Percentiles rank a stretch among this genome's conserved stretches.
Evolutionary conservation across 2,113 vertebrate species (phyloP).

Genomic region (Capreolus pygargus): DNA sequence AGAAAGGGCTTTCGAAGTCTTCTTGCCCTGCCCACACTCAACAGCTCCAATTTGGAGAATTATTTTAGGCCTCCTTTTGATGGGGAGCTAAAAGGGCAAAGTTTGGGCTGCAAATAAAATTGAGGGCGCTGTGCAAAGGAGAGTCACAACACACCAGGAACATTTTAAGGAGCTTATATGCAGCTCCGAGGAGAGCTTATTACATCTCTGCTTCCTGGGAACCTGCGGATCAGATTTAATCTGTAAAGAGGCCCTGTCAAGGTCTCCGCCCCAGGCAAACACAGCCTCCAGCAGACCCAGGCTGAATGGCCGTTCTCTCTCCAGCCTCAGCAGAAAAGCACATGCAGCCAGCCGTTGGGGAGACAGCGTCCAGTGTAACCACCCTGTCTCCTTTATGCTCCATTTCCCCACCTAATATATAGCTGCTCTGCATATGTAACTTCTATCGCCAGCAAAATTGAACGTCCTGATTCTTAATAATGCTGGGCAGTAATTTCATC

Average conservation of each 20-base stretch:
- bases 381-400: not conserved
- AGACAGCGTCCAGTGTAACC: not conserved
- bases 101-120: conserved; percentile 69
- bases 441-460: not conserved
- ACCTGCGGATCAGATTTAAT: conserved; percentile 62
- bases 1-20: not conserved
- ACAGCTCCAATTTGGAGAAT: conserved; percentile 57
- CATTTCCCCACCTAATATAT: not conserved
- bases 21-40: conserved; percentile 10
- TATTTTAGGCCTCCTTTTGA: conserved; percentile 17
- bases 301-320: not conserved
- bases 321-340: not conserved
- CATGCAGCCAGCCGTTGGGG: not conserved
- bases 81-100: conserved; percentile 61
- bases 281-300: conserved; percentile 34
- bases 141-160: conserved; percentile 1
- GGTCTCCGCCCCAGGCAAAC: not conserved
- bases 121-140: conserved; percentile 25
- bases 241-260: conserved; percentile 43
- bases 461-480: conserved; percentile 16
- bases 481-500: not conserved
- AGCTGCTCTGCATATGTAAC: not conserved
- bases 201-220: conserved; percentile 55
- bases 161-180: conserved; percentile 68
- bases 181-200: conserved; percentile 65